phyloP scores from a whole-genome alignment of 2,113 vertebrate species.

The Stegastes partitus region DNA sequence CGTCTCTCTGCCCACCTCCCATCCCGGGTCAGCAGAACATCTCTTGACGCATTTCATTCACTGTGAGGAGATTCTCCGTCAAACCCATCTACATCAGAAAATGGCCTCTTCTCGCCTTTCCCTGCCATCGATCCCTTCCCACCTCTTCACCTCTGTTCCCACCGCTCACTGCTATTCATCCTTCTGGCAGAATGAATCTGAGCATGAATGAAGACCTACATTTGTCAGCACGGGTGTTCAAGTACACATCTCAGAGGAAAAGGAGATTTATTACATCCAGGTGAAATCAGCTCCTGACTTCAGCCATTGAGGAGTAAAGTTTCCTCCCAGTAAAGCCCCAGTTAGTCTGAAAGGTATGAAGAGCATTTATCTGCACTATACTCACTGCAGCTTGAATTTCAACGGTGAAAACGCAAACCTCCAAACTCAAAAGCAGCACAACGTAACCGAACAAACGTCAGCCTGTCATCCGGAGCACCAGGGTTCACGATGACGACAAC shows the following conservation, averaged over 20 bases:
- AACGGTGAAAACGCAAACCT: too few species aligned
- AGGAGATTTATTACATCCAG: slow-evolving; percentile 73
- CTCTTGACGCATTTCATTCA: slow-evolving; percentile 81
- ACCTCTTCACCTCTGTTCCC: slow-evolving; percentile 19
- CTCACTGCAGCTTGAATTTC: not conserved
- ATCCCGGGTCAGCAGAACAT: slow-evolving; percentile 76
- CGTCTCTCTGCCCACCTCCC: not conserved
- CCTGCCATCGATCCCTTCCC: slow-evolving; percentile 9
- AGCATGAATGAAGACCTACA: slow-evolving; percentile 71
- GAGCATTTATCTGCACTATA: not conserved
- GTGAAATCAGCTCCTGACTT: slow-evolving; percentile 43
- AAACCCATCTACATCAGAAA: slow-evolving; percentile 78
- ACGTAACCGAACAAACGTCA: too few species aligned
- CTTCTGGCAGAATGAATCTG: slow-evolving; percentile 66
- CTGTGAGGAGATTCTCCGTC: slow-evolving; percentile 76
- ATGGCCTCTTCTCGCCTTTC: slow-evolving; percentile 61
- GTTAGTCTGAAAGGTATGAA: slow-evolving; percentile 24
- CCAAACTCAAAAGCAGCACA: too few species aligned
- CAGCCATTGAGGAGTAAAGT: slow-evolving; percentile 29
- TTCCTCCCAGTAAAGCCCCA: slow-evolving; percentile 23
- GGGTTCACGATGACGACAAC: too few species aligned
- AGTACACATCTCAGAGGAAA: slow-evolving; percentile 70
- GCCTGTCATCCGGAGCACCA: too few species aligned
- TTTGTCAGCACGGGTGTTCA: slow-evolving; percentile 76
- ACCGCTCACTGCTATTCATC: slow-evolving; percentile 74